Percentiles rank a stretch among this genome's conserved stretches.
Evolutionary conservation across 2,888 invertebrate genomes (phyloP).

Genomic region (Eristalinus sepulchralis): DNA sequence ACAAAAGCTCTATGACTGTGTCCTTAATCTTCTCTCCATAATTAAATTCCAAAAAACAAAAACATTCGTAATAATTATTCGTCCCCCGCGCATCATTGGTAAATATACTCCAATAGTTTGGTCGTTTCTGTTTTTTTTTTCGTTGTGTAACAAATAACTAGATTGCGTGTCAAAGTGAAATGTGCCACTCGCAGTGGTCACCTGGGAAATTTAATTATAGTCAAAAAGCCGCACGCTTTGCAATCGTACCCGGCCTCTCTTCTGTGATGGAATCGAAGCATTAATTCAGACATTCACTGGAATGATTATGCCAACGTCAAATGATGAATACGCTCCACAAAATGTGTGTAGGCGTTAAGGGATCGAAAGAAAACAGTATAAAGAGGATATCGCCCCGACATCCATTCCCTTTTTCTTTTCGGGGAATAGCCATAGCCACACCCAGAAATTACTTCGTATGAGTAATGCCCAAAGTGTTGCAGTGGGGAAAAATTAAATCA

Average conservation of each 20-base stretch:
- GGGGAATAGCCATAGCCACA: not conserved
- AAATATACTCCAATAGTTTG: constrained; percentile 26
- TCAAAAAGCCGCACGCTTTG: constrained; percentile 24
- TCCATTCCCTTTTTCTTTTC: no score
- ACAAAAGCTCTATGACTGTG: not conserved
- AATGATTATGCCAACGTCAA: constrained; percentile 19
- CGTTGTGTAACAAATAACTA: constrained; percentile 51
- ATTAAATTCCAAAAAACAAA: not conserved
- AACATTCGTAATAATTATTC: constrained; percentile 4
- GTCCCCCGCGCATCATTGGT: constrained; percentile 14
- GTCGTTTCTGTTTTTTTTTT: constrained; percentile 4
- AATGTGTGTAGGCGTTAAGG: constrained; percentile 19
- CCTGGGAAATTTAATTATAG: constrained; percentile 52
- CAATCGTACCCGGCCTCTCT: not conserved
- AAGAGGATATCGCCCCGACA: not conserved
- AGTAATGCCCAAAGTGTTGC: constrained; percentile 9
- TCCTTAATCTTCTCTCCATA: not conserved
- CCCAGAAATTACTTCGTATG: constrained; percentile 28
- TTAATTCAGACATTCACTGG: constrained; percentile 30
- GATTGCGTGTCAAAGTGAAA: constrained; percentile 45
- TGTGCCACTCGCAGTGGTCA: constrained; percentile 19
- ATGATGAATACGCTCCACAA: constrained; percentile 12
- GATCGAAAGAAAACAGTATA: constrained; percentile 11
- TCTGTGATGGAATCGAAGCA: constrained; percentile 36
- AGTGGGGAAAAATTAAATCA: not conserved